Evolutionary conservation across 2,888 invertebrate genomes (phyloP).

Genomic region (Cylindroiulus punctatus): DNA sequence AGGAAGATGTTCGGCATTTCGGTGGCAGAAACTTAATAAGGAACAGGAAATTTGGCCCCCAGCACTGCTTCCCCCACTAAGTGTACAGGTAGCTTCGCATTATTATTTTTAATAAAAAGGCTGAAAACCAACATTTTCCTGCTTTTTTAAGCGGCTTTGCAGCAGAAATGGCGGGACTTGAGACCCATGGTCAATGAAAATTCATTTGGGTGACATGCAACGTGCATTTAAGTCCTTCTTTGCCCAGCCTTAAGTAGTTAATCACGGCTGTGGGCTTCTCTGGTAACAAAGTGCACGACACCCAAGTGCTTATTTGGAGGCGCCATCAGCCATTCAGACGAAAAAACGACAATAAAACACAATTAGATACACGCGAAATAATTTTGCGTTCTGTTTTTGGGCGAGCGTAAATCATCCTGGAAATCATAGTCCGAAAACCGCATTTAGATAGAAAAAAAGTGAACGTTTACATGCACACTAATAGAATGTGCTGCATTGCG

Average conservation of each 20-base stretch:
- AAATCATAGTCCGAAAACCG: no score
- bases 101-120: constrained; percentile 18
- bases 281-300: constrained; percentile 26
- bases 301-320: constrained; percentile 45
- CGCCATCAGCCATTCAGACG: constrained; percentile 11
- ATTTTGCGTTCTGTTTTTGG: no score
- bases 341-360: constrained; percentile 5
- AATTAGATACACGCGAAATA: not conserved
- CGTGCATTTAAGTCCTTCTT: constrained; percentile 21
- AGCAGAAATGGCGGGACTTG: not conserved
- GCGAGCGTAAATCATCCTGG: no score
- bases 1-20: not conserved
- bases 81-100: not conserved
- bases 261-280: not conserved
- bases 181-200: constrained; percentile 9
- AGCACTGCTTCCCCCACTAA: no score
- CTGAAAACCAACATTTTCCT: constrained; percentile 2
- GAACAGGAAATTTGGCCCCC: not conserved
- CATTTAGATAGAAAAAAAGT: no score
- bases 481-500: no score
- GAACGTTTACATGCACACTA: no score
- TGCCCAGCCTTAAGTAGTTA: not conserved
- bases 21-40: not conserved
- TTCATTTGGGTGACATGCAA: constrained; percentile 37
- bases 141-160: not conserved